Conservation (phyloP, 2,797 vertebrate species). For the Limosa lapponica region DNA sequence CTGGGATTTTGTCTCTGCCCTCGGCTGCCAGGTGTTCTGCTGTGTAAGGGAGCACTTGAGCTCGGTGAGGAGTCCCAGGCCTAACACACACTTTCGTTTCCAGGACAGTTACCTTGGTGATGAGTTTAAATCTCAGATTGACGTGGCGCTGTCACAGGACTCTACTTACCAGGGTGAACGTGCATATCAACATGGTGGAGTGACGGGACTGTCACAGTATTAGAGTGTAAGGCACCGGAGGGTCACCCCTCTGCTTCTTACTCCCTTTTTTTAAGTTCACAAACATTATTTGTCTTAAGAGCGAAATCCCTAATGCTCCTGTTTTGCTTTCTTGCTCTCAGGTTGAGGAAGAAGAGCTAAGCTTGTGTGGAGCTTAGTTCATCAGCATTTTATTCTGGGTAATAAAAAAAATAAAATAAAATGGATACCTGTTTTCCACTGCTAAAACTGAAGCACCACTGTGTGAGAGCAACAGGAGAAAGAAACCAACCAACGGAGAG, state of each 20-base stretch:
- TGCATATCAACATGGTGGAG: slow-evolving; percentile 98
- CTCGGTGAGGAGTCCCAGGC: not conserved
- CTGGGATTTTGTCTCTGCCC: not conserved
- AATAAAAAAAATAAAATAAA: slow-evolving; percentile 99
- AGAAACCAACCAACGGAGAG: no score
- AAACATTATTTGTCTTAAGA: fast-evolving
- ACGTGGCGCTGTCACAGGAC: slow-evolving; percentile 98
- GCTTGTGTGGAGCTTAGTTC: slow-evolving; percentile 98
- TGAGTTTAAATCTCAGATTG: slow-evolving; percentile 99
- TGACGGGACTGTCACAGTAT: slow-evolving; percentile 99
- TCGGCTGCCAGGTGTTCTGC: not conserved
- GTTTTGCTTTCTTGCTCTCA: slow-evolving; percentile 51
- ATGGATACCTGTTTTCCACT: slow-evolving; percentile 99
- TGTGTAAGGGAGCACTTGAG: not conserved
- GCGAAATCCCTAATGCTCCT: fast-evolving
- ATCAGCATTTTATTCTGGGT: slow-evolving; percentile 99
- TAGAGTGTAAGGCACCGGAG: slow-evolving; percentile 87
- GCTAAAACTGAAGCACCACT: slow-evolving; percentile 99
- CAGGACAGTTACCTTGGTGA: slow-evolving; percentile 99
- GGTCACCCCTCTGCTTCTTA: not conserved
- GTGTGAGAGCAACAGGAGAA: no score
- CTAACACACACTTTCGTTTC: not conserved
- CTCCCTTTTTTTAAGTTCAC: not conserved
- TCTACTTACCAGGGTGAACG: slow-evolving; percentile 99
- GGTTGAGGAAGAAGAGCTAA: slow-evolving; percentile 96